Evolutionary conservation across 2,888 invertebrate genomes (phyloP).

Genomic region (Microctonus aethiopoides): DNA sequence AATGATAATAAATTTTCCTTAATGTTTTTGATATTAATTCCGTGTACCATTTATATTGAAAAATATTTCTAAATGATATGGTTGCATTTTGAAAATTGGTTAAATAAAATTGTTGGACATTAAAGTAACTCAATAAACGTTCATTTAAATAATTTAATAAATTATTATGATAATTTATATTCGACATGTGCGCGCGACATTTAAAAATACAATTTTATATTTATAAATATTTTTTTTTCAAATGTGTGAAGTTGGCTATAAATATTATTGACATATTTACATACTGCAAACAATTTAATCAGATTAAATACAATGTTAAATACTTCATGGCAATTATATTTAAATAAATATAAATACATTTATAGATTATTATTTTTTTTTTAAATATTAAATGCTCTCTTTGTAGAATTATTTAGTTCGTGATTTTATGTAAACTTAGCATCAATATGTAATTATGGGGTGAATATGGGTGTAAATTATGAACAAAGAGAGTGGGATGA

Average conservation of each 20-base stretch:
- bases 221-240: background rate
- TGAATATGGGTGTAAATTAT: background rate
- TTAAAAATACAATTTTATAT: background rate
- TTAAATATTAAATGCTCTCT: background rate
- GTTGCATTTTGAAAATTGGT: background rate
- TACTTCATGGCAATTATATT: background rate
- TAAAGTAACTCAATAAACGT: background rate
- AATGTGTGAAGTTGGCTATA: background rate
- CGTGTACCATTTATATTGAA: background rate
- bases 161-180: background rate
- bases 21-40: background rate
- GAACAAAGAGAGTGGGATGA: background rate
- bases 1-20: background rate
- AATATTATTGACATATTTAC: background rate
- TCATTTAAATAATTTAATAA: background rate
- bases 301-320: background rate
- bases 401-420: background rate
- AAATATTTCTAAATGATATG: background rate
- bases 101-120: background rate
- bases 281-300: no score
- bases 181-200: conserved; percentile 1
- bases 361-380: background rate
- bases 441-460: conserved; percentile 16
- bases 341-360: background rate
- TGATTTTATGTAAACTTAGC: background rate